Evolutionary conservation across 2,113 vertebrate species (phyloP).

Genomic region (Brachyhypopomus occidentalis): DNA sequence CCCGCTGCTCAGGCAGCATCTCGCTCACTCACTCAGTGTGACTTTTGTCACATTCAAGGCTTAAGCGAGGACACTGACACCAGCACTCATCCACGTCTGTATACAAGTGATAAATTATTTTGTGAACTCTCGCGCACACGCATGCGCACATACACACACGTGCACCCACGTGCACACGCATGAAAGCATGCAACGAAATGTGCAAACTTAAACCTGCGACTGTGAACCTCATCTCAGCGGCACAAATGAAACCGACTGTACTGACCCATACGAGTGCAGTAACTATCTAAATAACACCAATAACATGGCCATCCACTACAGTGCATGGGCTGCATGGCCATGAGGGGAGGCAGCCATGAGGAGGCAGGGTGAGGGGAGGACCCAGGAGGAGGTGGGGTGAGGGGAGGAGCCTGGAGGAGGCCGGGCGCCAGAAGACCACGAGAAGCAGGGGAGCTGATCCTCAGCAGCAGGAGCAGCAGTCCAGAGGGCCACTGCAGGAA

Average conservation of each 20-base stretch:
- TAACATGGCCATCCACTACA: slow-evolving; percentile 27
- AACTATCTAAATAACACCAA: slow-evolving; percentile 46
- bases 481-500: slow-evolving; percentile 5
- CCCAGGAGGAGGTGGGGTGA: no score
- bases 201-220: slow-evolving; percentile 39
- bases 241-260: slow-evolving; percentile 37
- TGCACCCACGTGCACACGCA: not conserved
- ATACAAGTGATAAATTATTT: slow-evolving; percentile 14
- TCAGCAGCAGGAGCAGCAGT: slow-evolving; percentile 23
- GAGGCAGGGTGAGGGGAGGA: not conserved
- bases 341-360: not conserved
- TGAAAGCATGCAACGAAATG: slow-evolving; percentile 1
- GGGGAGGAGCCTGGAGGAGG: slow-evolving; percentile 1
- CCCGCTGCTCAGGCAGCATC: not conserved
- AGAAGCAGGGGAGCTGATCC: slow-evolving; percentile 39
- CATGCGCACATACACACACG: not conserved
- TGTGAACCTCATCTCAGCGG: slow-evolving; percentile 30
- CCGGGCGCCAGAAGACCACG: slow-evolving; percentile 29
- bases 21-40: slow-evolving; percentile 7
- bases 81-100: slow-evolving; percentile 3
- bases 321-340: not conserved
- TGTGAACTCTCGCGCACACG: no score
- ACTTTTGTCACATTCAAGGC: slow-evolving; percentile 14
- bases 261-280: slow-evolving; percentile 33
- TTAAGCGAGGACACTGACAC: not conserved